Base-by-base conservation (phyloP, 2,113 vertebrate species). In the Petrocephalus zakoni region DNA sequence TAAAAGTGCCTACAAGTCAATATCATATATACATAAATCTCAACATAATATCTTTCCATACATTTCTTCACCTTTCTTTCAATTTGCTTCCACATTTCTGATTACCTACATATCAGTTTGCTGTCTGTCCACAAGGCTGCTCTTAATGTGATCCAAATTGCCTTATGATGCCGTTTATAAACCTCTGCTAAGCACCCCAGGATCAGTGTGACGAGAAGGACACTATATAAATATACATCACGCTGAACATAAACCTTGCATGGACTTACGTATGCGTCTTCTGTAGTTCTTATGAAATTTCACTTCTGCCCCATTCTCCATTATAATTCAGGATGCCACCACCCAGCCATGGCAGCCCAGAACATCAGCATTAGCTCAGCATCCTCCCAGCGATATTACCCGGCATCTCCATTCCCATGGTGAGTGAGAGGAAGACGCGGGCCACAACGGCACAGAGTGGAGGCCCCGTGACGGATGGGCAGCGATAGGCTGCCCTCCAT, bases 391-490 rank as follows among this genome's bases (percentile, higher is more conserved):
- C 1, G 34, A 37, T 17, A 37, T 34, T 17, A 37, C 72, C 72
- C 29, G 0, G 2, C 34, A 42, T 78, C 72, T 78, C 81, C 42
- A 81, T 61, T 55, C 46, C 49, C 51, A 17, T 9, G 85, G 49
- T 21, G 37, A 75, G 25, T 52, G 11, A 46, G n/a, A 46, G 88
- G 81, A 37, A 5, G 25, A 13, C n/a, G 6, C 55, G 51, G 17
- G 4, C 19, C 47, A 82, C 58, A 49, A 51, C 25, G 42, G 58
- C 34, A 89, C 47, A 22, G n/a, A 58, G 85, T 34, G 87, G 42
- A n/a, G 42, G n/a, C 29, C 58, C 11, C 17, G 88, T 90, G 92
- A 93, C 90, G 90, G 91, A 93, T 93, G 87, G 75, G 51, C 85
- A 89, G 85, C 56, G 89, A 86, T 47, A 68, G 13, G 89, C 88